These are phyloP conservation scores for Mya arenaria DNA, from an alignment of 1,140 invertebrate species.

Conservation along the genomic window DNA sequence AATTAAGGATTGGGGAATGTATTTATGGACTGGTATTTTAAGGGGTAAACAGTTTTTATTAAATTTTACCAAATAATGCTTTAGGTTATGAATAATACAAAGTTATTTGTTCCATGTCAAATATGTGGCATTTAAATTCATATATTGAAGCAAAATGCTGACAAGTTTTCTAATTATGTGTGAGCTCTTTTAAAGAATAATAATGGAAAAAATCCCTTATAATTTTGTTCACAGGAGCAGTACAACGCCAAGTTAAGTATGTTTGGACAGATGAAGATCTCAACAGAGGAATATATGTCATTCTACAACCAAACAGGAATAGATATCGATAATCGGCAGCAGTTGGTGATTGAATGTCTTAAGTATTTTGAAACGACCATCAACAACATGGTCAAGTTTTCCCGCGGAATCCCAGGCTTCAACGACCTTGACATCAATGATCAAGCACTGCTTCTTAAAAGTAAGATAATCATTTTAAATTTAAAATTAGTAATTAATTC, in stretches of 20 bases:
- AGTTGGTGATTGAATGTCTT: conserved; percentile 60
- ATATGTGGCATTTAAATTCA: no score
- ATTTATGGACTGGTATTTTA: no score
- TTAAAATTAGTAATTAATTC: no score
- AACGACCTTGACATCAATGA: conserved; percentile 63
- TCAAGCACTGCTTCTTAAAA: conserved; percentile 67
- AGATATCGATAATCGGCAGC: conserved; percentile 66
- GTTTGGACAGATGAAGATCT: conserved; percentile 65
- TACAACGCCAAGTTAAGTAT: conserved; percentile 58
- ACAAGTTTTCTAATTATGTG: no score
- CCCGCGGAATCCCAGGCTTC: conserved; percentile 68
- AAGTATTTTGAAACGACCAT: conserved; percentile 58
- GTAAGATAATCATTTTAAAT: conserved; percentile 54
- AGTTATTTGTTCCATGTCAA: no score
- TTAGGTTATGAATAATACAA: no score
- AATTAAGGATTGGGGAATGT: no score
- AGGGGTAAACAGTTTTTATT: no score
- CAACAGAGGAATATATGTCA: conserved; percentile 63
- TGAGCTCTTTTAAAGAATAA: no score
- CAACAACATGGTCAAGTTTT: conserved; percentile 60
- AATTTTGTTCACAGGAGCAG: conserved; percentile 52
- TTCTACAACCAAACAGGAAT: conserved; percentile 70
- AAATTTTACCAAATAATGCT: no score
- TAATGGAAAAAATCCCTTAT: no score
- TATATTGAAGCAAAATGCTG: no score